Evolutionary conservation across 2,797 vertebrate genomes (phyloP).

Genomic region (Tinamus major): DNA sequence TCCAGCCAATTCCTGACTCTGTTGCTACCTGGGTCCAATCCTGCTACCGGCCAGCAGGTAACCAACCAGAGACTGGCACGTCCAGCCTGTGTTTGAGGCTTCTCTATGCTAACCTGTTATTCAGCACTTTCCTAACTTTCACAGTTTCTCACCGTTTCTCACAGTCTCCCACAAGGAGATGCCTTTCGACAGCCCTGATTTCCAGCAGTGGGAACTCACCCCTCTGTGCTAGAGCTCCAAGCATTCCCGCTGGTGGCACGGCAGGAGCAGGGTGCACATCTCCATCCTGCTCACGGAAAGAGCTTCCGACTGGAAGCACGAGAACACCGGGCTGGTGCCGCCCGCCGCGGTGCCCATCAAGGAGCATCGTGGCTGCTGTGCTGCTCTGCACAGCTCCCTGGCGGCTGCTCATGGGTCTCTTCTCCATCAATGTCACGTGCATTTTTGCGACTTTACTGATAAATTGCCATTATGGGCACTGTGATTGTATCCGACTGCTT

Average conservation of each 20-base stretch:
- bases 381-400: not conserved
- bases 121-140: too few relatives aligned
- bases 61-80: too few relatives aligned
- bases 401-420: conserved; percentile 42
- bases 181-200: not conserved
- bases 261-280: rapidly evolving
- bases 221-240: not conserved
- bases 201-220: not conserved
- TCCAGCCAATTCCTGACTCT: too few relatives aligned
- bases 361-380: not conserved
- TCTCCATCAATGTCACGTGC: conserved; percentile 1
- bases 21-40: too few relatives aligned
- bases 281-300: not conserved
- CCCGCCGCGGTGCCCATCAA: not conserved
- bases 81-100: too few relatives aligned
- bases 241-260: not conserved
- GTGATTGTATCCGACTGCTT: conserved; percentile 27
- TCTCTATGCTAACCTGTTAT: too few relatives aligned
- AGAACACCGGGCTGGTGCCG: not conserved
- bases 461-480: conserved; percentile 49
- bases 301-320: not conserved
- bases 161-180: not conserved
- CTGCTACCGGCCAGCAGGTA: too few relatives aligned
- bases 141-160: too few relatives aligned
- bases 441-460: conserved; percentile 52